Evolutionary conservation across 2,113 vertebrate species (phyloP).

Genomic region (Equus quagga): DNA sequence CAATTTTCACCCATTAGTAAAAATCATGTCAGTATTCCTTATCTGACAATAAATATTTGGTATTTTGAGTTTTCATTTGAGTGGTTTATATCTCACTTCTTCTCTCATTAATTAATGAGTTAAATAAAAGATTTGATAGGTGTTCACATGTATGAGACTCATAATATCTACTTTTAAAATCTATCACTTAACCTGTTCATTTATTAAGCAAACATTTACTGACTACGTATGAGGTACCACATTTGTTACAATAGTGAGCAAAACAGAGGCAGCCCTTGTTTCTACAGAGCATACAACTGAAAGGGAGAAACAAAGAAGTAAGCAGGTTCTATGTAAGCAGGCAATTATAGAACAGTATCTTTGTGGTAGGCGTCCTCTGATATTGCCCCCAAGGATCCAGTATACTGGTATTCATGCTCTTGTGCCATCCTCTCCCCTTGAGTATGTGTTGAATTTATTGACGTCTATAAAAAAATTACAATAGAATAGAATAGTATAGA

Average conservation of each 20-base stretch:
- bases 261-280: background rate
- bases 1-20: background rate
- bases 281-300: background rate
- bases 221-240: background rate
- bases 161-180: background rate
- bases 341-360: background rate
- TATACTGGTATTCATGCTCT: background rate
- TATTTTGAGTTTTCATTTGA: conserved; percentile 9
- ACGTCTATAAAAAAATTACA: background rate
- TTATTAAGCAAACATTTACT: background rate
- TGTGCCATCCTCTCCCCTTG: background rate
- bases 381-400: too few species aligned
- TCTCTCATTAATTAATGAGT: background rate
- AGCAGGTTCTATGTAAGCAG: background rate
- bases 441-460: background rate
- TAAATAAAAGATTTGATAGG: conserved; percentile 17
- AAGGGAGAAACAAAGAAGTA: background rate
- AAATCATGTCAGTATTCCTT: background rate
- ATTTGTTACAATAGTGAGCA: background rate
- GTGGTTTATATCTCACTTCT: background rate
- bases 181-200: background rate
- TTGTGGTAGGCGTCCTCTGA: background rate
- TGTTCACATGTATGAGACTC: background rate
- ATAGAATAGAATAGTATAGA: background rate
- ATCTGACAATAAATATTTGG: conserved; percentile 18